These are phyloP conservation scores for Sakesphorus luctuosus DNA, from an alignment of 2,113 vertebrate species.

Conservation along the genomic window DNA sequence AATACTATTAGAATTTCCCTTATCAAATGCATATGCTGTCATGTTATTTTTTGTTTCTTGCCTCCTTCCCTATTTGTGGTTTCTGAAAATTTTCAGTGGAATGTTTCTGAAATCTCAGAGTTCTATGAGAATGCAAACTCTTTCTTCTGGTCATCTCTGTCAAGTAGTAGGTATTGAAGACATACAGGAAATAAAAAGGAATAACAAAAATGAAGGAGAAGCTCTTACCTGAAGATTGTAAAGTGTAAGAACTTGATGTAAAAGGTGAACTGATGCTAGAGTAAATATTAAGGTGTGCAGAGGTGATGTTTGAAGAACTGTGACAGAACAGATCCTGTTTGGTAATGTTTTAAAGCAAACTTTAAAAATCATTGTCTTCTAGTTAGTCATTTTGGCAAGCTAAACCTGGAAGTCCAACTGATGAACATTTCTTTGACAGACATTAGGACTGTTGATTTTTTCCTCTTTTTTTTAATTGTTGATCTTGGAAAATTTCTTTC, in stretches of 20 bases:
- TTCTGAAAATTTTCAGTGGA: neutral
- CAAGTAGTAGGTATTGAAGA: neutral
- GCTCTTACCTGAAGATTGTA: neutral
- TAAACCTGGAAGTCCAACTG: slow-evolving; percentile 18
- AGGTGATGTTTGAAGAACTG: neutral
- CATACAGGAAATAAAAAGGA: neutral
- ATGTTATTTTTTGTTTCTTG: neutral
- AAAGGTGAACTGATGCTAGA: neutral
- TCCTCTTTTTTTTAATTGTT: neutral
- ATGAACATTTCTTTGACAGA: neutral
- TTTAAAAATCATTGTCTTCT: neutral
- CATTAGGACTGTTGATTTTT: neutral
- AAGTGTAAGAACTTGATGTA: neutral
- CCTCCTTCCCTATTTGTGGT: neutral
- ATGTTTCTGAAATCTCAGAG: neutral
- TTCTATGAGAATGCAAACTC: neutral
- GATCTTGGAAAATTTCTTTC: neutral
- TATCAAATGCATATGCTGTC: neutral
- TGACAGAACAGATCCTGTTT: neutral
- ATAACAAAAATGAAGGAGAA: neutral
- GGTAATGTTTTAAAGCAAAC: slow-evolving; percentile 1
- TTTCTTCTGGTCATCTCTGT: neutral
- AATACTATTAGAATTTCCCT: neutral
- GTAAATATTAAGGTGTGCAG: neutral
- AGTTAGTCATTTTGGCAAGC: slow-evolving; percentile 1